Base-by-base conservation (phyloP, 2,888 invertebrate genomes). In the Sarcophaga caerulescens region DNA sequence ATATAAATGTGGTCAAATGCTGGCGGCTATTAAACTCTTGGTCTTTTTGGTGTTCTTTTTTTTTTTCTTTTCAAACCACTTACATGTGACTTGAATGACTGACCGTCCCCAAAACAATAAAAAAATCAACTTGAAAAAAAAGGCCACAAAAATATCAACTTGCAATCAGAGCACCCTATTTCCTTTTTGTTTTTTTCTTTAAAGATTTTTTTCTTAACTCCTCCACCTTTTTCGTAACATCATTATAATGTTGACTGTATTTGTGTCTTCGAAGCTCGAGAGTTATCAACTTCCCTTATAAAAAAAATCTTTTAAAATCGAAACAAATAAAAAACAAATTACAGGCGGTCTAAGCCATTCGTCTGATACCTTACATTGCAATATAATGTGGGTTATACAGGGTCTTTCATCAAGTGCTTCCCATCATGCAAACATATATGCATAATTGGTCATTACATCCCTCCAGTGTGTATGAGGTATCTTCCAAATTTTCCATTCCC, bases 151-250 rank as follows among this genome's bases (percentile, higher is more conserved):
- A 83, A 86, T 86, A 86, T 86, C 84, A 86, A 86, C 75, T 86
- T 86, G 70, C 86, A 86, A 81, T 84, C 81, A 86, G 86, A 78
- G 78, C 84, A 86, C 80, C 80, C 83, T 84, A 81, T 78, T 78
- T 85, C 68, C 10, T 63, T 63, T 57, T 25, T 76, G 5, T 80
- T n/a, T 47, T 69, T 52, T 45, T 70, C 23, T 11, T 68, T 11
- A 59, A 45, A 8, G 57, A 57, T 65, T 73, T 19, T 60, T 68
- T 14, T 45, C 76, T 45, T 65, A 83, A 86, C 83, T 86, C 83
- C 81, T 86, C 74, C 83, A 81, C 80, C 83, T 80, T 52, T 52
- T 52, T 52, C 52, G 17, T 52, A 35, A 81, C 81, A 84, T 70
- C 59, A 75, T 75, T 70, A 70, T 79, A 74, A 79, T 84, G 78